phyloP scores from a whole-genome alignment of 2,888 invertebrate genomes.

The Biston betularia region DNA sequence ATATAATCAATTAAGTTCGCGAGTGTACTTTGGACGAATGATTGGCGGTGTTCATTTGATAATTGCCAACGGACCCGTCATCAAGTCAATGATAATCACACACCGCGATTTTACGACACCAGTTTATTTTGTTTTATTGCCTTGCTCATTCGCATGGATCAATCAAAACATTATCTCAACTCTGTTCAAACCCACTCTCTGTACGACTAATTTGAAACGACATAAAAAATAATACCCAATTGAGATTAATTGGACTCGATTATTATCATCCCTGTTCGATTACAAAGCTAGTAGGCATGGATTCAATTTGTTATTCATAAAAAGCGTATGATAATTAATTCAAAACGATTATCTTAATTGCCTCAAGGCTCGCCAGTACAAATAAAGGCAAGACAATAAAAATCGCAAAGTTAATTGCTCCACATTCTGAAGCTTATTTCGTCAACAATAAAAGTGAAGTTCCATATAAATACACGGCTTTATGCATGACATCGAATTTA shows the following conservation, averaged over 20 bases:
- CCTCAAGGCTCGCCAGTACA: constrained; percentile 39
- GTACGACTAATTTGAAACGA: constrained; percentile 37
- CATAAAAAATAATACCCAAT: constrained; percentile 40
- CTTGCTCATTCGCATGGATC: constrained; percentile 52
- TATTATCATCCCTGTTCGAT: constrained; percentile 44
- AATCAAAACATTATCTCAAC: constrained; percentile 47
- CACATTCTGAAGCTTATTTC: constrained; percentile 42
- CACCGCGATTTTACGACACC: constrained; percentile 64
- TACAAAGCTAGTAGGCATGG: constrained; percentile 40
- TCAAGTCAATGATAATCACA: constrained; percentile 55
- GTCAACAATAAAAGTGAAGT: constrained; percentile 54
- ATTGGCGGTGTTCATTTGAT: constrained; percentile 58
- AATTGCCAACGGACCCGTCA: constrained; percentile 56
- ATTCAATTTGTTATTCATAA: constrained; percentile 45
- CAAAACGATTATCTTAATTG: constrained; percentile 47
- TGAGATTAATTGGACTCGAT: constrained; percentile 45
- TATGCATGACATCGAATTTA: constrained; percentile 82
- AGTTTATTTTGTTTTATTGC: constrained; percentile 64
- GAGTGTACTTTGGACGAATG: constrained; percentile 46
- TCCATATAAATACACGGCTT: constrained; percentile 72
- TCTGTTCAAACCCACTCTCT: constrained; percentile 34
- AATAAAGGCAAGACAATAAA: constrained; percentile 50
- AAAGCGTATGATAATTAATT: constrained; percentile 43
- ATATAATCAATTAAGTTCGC: constrained; percentile 47
- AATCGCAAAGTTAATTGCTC: constrained; percentile 57